Evolutionary conservation across 37 sponge, comb jelly and placozoan species (phyloP).

Genomic region (Beroe forskalii): DNA sequence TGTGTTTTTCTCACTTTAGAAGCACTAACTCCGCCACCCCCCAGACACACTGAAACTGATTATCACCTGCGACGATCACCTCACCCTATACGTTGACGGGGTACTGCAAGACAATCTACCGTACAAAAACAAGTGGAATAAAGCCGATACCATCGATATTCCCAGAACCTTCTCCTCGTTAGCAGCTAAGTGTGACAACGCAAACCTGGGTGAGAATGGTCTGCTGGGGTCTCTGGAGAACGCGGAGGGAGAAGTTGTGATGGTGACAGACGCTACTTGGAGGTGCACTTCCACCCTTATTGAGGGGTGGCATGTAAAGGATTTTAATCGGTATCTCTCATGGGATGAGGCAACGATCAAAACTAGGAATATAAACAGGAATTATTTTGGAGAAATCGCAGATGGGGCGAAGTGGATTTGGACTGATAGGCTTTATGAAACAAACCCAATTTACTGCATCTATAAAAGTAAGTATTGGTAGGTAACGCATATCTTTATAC

Average conservation of each 20-base stretch:
- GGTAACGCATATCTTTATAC: no score
- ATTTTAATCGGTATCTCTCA: not conserved
- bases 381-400: no score
- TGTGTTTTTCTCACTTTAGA: no score
- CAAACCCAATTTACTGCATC: no score
- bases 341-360: not conserved
- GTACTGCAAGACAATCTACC: not conserved
- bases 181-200: not conserved
- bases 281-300: not conserved
- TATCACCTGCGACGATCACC: not conserved
- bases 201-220: not conserved
- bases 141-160: not conserved
- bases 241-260: not conserved
- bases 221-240: not conserved
- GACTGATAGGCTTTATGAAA: no score
- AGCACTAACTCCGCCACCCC: no score
- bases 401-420: no score
- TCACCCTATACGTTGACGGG: not conserved
- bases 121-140: not conserved
- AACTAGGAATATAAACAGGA: no score
- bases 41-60: not conserved
- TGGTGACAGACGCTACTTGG: slow-evolving; percentile 15
- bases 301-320: not conserved
- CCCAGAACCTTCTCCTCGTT: not conserved
- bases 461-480: no score